phyloP scores from a whole-genome alignment of 2,113 vertebrate species.

The Anhinga anhinga region DNA sequence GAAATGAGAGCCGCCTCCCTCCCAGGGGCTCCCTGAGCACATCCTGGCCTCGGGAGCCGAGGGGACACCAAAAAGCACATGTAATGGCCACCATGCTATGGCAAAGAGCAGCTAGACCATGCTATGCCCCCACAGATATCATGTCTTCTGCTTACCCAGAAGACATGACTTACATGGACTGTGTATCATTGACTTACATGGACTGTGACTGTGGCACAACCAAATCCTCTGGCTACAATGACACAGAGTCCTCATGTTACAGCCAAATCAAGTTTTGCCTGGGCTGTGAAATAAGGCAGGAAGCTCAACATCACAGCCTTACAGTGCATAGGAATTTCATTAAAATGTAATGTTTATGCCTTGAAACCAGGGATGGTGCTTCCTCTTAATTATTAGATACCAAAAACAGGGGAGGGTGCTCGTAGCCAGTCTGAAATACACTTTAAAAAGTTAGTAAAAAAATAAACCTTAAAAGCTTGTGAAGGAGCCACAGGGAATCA shows the following conservation, averaged over 20 bases:
- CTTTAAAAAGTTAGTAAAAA: constrained; percentile 15
- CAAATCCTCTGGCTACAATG: not conserved
- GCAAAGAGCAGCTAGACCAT: not conserved
- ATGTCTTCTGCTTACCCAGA: not conserved
- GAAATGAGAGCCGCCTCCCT: not conserved
- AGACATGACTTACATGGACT: no score
- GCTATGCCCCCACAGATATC: rapidly evolving
- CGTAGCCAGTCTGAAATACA: not conserved
- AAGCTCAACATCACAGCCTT: not conserved
- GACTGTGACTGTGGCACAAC: not conserved
- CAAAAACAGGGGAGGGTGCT: not conserved
- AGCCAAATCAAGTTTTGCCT: not conserved
- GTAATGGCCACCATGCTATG: no score
- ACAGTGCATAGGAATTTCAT: not conserved
- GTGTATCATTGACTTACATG: rapidly evolving
- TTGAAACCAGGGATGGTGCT: not conserved
- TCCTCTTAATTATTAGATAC: not conserved
- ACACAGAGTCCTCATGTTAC: rapidly evolving
- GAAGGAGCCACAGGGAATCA: constrained; percentile 44
- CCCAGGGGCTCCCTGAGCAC: no score
- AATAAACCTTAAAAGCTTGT: constrained; percentile 48
- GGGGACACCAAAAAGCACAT: no score
- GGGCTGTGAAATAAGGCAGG: not conserved
- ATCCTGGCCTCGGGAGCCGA: no score
- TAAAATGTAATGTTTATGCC: not conserved